These are phyloP conservation scores for Stichodactyla helianthus DNA, from an alignment of 64 coral and sea anemone genomes.

Conservation along the genomic window DNA sequence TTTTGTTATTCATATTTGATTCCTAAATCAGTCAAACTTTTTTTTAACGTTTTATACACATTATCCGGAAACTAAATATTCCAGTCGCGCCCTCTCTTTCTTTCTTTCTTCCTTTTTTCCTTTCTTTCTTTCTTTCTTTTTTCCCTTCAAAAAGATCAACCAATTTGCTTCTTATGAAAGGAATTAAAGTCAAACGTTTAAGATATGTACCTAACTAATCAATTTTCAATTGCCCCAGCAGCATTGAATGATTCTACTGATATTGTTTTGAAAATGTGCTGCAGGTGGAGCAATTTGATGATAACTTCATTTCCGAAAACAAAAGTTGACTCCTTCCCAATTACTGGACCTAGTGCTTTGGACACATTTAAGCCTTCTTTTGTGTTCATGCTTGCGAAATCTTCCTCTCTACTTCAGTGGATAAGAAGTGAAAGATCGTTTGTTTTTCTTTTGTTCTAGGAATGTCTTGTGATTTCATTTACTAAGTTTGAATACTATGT, in stretches of 20 bases:
- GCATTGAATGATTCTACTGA: not conserved
- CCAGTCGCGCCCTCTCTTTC: no score
- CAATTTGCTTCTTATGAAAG: no score
- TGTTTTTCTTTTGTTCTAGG: not conserved
- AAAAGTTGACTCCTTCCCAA: not conserved
- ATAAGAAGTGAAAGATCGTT: not conserved
- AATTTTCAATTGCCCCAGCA: not conserved
- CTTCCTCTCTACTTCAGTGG: not conserved
- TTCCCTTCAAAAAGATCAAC: not conserved
- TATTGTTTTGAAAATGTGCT: not conserved
- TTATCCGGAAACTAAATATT: no score
- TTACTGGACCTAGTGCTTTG: not conserved
- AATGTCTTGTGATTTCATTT: not conserved
- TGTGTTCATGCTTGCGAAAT: not conserved
- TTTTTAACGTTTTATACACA: no score
- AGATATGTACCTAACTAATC: not conserved
- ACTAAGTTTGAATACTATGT: not conserved
- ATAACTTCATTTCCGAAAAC: not conserved
- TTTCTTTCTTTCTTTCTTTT: not conserved
- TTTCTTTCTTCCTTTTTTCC: no score
- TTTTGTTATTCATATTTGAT: no score
- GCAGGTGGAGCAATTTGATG: not conserved
- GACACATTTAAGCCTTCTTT: not conserved
- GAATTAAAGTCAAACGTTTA: no score
- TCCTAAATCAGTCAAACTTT: no score